Conservation (phyloP, 1,140 invertebrate species). For the Eurosta solidaginis region DNA sequence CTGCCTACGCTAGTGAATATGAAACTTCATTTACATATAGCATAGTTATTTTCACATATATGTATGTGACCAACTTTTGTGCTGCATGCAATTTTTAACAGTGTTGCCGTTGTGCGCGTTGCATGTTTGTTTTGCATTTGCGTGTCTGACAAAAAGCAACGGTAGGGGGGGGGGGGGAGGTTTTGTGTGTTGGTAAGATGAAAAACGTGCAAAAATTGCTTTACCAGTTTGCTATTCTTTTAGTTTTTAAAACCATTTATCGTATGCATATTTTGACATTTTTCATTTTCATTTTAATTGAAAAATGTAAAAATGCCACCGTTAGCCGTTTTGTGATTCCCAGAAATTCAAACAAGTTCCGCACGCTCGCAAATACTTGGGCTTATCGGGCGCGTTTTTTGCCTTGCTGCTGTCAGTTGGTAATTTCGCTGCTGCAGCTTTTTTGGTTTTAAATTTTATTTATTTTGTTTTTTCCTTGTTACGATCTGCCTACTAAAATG, state of each 20-base stretch:
- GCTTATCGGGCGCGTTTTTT: neutral
- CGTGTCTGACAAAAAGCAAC: neutral
- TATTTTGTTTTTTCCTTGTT: neutral
- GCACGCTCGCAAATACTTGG: neutral
- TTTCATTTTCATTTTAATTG: neutral
- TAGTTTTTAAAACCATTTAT: neutral
- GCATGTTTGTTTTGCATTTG: conserved; percentile 23
- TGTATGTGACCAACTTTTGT: neutral
- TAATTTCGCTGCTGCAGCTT: neutral
- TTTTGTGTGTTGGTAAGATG: too few relatives aligned
- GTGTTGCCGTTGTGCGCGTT: neutral
- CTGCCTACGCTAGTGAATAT: too few relatives aligned
- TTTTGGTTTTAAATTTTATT: neutral
- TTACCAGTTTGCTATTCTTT: neutral
- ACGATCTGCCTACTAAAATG: neutral
- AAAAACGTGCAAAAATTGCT: neutral
- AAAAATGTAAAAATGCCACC: neutral
- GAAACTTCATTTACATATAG: too few relatives aligned
- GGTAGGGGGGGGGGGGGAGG: neutral
- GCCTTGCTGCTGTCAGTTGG: neutral
- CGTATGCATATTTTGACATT: neutral
- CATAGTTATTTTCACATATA: too few relatives aligned
- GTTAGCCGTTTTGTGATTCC: conserved; percentile 15
- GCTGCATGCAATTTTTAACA: conserved; percentile 15
- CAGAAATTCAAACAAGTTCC: conserved; percentile 9